phyloP scores from a whole-genome alignment of 2,888 invertebrate species.

The Chrysomela aeneicollis region DNA sequence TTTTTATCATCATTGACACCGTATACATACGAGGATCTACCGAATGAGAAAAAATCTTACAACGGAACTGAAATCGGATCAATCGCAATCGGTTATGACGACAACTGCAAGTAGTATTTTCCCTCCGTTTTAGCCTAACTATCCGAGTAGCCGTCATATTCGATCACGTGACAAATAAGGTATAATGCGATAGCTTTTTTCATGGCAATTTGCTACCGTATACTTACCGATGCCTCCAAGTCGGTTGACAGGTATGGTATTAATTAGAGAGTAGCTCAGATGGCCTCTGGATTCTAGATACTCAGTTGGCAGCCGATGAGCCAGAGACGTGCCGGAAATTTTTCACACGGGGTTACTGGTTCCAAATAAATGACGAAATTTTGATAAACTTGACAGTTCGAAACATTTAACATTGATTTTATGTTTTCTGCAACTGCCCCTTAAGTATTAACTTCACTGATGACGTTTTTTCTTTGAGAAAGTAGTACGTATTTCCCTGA shows the following conservation, averaged over 20 bases:
- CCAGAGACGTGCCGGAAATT: neutral
- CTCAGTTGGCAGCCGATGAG: conserved; percentile 11
- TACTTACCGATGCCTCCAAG: neutral
- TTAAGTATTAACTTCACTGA: too few species aligned
- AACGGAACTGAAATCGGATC: too few species aligned
- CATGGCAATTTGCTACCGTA: conserved; percentile 2
- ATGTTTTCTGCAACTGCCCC: too few species aligned
- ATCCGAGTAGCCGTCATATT: conserved; percentile 1
- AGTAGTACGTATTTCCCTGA: too few species aligned
- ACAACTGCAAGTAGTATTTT: too few species aligned
- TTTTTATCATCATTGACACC: too few species aligned
- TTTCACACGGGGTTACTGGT: neutral
- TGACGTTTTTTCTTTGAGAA: too few species aligned
- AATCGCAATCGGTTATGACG: too few species aligned
- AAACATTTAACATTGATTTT: too few species aligned
- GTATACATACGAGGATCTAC: too few species aligned
- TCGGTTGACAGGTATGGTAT: conserved; percentile 26
- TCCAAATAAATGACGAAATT: neutral
- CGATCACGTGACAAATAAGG: conserved; percentile 12
- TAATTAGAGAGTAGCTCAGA: conserved; percentile 35
- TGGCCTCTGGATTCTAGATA: conserved; percentile 30
- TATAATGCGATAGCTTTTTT: conserved; percentile 10
- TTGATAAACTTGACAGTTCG: neutral
- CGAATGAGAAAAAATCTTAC: too few species aligned
- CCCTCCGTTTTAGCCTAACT: neutral